Conservation (phyloP, 2,113 vertebrate species). For the Cervus canadensis region DNA sequence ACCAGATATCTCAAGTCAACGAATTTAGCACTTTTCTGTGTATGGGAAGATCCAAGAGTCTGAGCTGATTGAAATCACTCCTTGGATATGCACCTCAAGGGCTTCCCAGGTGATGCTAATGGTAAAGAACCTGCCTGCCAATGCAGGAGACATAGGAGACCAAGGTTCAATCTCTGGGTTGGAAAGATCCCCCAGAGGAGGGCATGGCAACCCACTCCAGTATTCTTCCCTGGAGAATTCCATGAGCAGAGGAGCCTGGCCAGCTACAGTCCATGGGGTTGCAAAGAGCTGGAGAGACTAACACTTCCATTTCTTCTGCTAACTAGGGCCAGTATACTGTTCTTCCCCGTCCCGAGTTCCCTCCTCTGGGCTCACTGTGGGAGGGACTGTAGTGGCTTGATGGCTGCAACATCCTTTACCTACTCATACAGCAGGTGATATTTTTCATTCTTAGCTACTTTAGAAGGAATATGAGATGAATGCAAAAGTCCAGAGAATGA, state of each 20-base stretch:
- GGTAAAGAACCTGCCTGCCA: background rate
- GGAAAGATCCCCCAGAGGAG: background rate
- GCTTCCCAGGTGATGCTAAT: background rate
- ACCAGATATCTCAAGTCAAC: background rate
- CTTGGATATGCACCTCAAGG: background rate
- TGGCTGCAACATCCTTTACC: background rate
- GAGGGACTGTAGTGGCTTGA: background rate
- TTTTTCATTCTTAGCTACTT: background rate
- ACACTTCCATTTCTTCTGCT: background rate
- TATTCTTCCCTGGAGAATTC: background rate
- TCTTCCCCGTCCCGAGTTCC: background rate
- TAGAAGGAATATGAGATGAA: background rate
- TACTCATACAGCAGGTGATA: background rate
- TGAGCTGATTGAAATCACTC: background rate
- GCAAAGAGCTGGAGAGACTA: background rate
- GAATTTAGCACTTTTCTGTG: background rate
- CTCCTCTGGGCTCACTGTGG: background rate
- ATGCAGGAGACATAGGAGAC: background rate
- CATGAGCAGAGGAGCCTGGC: background rate
- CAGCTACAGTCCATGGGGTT: background rate
- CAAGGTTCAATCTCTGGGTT: background rate
- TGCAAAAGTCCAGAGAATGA: background rate
- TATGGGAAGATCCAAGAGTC: background rate
- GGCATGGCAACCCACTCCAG: background rate
- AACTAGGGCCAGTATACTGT: background rate